phyloP scores from a whole-genome alignment of 2,888 invertebrate species.

The Anthrax anthrax region DNA sequence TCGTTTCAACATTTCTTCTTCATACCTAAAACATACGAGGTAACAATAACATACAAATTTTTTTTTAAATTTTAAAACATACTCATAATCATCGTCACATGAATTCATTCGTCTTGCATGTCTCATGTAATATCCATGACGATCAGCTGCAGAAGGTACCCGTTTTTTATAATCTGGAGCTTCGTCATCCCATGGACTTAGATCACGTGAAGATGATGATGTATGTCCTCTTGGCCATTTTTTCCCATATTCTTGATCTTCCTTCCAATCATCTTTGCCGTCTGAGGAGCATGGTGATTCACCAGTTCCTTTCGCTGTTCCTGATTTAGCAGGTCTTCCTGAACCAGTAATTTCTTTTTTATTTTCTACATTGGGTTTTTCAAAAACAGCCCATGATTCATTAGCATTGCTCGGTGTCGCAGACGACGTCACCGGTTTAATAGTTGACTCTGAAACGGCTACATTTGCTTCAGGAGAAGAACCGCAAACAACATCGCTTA shows the following conservation, averaged over 20 bases:
- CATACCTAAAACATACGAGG: slow-evolving; percentile 22
- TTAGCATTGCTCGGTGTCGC: slow-evolving; percentile 18
- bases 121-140: slow-evolving; percentile 38
- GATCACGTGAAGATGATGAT: slow-evolving; percentile 60
- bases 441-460: slow-evolving; percentile 1
- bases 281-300: slow-evolving; percentile 69
- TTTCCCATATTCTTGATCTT: slow-evolving; percentile 34
- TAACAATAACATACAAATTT: neutral
- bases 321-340: slow-evolving; percentile 7
- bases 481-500: slow-evolving; percentile 47
- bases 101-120: slow-evolving; percentile 40
- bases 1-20: slow-evolving; percentile 26
- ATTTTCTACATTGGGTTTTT: slow-evolving; percentile 24
- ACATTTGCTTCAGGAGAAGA: slow-evolving; percentile 47
- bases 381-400: slow-evolving; percentile 47
- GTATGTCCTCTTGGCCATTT: slow-evolving; percentile 46
- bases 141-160: slow-evolving; percentile 19
- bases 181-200: slow-evolving; percentile 71
- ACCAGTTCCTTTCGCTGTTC: slow-evolving; percentile 20
- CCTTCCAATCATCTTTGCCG: slow-evolving; percentile 47
- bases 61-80: slow-evolving; percentile 21
- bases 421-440: slow-evolving; percentile 5
- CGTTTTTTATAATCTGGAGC: slow-evolving; percentile 39
- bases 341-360: neutral
- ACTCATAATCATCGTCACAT: slow-evolving; percentile 61